Evolutionary conservation across 2,888 invertebrate species (phyloP).

Genomic region (Parnassius glacialis): DNA sequence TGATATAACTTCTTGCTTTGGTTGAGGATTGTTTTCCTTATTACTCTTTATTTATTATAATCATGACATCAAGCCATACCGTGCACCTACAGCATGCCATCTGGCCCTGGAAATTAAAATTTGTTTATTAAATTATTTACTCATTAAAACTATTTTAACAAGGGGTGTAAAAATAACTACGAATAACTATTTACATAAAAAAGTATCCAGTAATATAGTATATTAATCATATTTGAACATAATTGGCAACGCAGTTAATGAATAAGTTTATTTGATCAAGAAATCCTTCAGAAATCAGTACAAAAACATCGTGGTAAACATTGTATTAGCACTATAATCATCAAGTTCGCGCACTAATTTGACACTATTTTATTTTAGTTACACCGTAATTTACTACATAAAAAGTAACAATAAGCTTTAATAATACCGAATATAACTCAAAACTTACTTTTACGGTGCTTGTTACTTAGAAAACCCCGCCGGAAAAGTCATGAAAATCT

Average conservation of each 20-base stretch:
- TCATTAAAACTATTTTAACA: slow-evolving; percentile 9
- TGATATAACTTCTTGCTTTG: slow-evolving; percentile 3
- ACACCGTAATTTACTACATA: slow-evolving; percentile 31
- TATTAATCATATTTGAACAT: neutral
- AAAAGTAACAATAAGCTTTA: slow-evolving; percentile 28
- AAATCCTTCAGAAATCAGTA: slow-evolving; percentile 52
- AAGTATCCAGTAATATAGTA: neutral
- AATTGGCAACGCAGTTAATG: neutral
- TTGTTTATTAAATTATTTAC: slow-evolving; percentile 33
- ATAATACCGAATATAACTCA: slow-evolving; percentile 33
- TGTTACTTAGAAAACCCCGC: slow-evolving; percentile 64
- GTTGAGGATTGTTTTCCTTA: slow-evolving; percentile 4
- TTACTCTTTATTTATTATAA: slow-evolving; percentile 42
- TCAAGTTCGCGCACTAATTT: slow-evolving; percentile 68
- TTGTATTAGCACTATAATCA: slow-evolving; percentile 55
- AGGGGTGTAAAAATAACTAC: slow-evolving; percentile 37
- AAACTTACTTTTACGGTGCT: slow-evolving; percentile 49
- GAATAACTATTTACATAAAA: slow-evolving; percentile 8
- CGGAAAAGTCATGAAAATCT: slow-evolving; percentile 80
- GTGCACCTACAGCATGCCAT: slow-evolving; percentile 50
- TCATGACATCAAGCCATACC: slow-evolving; percentile 48
- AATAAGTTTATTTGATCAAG: slow-evolving; percentile 22
- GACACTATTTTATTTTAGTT: slow-evolving; percentile 43
- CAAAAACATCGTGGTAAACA: slow-evolving; percentile 63
- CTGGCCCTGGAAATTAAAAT: slow-evolving; percentile 60